phyloP scores from a whole-genome alignment of 2,113 vertebrate species.

The Tragulus kanchil region DNA sequence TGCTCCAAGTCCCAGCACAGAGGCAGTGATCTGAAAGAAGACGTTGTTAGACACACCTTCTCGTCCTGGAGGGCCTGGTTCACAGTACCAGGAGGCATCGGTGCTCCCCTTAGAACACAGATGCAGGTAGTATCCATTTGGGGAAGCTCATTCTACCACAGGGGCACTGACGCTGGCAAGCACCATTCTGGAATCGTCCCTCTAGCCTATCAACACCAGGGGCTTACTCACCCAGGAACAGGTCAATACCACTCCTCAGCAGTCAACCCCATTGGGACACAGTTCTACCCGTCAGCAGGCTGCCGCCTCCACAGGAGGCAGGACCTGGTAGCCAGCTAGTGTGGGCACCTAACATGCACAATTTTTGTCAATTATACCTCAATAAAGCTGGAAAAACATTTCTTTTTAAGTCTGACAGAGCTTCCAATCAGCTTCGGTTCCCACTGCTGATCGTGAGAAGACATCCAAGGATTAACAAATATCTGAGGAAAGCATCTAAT shows the following conservation, averaged over 20 bases:
- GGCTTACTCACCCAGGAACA: not conserved
- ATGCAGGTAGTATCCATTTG: not conserved
- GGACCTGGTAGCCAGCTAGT: not conserved
- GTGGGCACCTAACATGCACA: not conserved
- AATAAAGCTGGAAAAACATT: not conserved
- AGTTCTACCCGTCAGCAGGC: not conserved
- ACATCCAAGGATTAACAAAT: not conserved
- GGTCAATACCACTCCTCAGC: not conserved
- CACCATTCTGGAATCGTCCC: not conserved
- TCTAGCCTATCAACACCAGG: not conserved
- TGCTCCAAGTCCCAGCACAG: not conserved
- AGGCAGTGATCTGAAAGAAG: not conserved
- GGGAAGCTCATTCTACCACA: not conserved
- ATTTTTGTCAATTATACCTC: not conserved
- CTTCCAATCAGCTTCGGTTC: not conserved
- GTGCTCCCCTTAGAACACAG: not conserved
- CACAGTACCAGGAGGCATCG: not conserved
- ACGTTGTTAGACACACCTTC: not conserved
- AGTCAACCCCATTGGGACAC: not conserved
- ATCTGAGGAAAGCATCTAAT: not conserved
- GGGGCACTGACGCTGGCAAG: not conserved
- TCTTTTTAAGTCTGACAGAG: not conserved
- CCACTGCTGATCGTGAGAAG: not conserved
- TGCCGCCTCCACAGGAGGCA: not conserved
- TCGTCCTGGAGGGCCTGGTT: not conserved